Conservation (phyloP, 2,888 invertebrate species). For the Nomada hirtipes region DNA sequence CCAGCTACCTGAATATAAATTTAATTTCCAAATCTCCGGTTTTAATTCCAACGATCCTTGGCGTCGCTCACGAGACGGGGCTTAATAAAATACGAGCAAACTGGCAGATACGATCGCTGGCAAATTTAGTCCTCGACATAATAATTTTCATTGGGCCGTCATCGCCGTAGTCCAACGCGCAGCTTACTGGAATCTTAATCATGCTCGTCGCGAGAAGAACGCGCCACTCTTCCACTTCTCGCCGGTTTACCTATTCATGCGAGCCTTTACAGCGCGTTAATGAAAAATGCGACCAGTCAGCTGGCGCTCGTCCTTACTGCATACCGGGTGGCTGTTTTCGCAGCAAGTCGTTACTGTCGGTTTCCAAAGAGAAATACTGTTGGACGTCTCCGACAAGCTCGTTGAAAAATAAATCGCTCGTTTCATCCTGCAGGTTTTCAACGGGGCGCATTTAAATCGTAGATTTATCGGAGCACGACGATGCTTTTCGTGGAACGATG, state of each 20-base stretch:
- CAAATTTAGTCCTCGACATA: constrained; percentile 34
- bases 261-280: constrained; percentile 81
- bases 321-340: constrained; percentile 70
- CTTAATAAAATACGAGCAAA: constrained; percentile 49
- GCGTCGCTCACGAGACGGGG: constrained; percentile 1
- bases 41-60: neutral
- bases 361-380: neutral
- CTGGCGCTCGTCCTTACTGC: constrained; percentile 71
- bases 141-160: constrained; percentile 57
- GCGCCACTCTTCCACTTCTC: constrained; percentile 69
- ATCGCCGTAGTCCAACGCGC: constrained; percentile 31
- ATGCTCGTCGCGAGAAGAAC: constrained; percentile 60
- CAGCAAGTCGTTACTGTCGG: constrained; percentile 20
- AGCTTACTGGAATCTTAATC: constrained; percentile 70
- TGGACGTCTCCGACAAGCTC: constrained; percentile 13
- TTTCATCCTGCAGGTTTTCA: constrained; percentile 1
- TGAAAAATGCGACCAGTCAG: constrained; percentile 81
- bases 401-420: constrained; percentile 30
- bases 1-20: neutral
- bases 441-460: neutral
- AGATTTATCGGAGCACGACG: constrained; percentile 8
- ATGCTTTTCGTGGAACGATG: neutral
- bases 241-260: constrained; percentile 80
- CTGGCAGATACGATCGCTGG: constrained; percentile 45
- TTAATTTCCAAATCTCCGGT: neutral